These are phyloP conservation scores for Leptobrachium leishanense DNA, from an alignment of 2,113 vertebrate genomes.

Conservation along the genomic window DNA sequence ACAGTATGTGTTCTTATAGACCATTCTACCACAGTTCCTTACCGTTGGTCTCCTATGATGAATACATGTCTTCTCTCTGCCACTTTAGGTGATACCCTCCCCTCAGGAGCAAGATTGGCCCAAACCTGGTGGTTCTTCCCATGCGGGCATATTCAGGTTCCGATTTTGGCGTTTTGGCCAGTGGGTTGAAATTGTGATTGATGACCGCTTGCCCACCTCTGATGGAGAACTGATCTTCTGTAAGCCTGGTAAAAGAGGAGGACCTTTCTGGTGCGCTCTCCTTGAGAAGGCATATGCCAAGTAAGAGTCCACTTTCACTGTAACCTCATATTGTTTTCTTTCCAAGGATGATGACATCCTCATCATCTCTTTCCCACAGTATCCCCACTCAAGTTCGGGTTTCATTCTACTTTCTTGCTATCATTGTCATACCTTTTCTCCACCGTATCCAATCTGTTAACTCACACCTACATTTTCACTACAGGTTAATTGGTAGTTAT, in stretches of 20 bases:
- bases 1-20: too few relatives aligned
- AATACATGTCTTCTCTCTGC: neutral
- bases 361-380: too few relatives aligned
- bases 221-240: conserved; percentile 76
- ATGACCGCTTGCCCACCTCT: conserved; percentile 71
- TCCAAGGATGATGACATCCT: too few relatives aligned
- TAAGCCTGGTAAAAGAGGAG: conserved; percentile 64
- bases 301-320: conserved; percentile 53
- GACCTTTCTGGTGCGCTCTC: conserved; percentile 78
- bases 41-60: too few relatives aligned
- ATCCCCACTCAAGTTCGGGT: neutral
- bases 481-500: conserved; percentile 75
- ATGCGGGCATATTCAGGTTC: conserved; percentile 78
- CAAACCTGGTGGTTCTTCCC: conserved; percentile 62
- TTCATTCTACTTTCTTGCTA: too few relatives aligned
- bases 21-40: too few relatives aligned
- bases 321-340: too few relatives aligned
- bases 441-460: too few relatives aligned
- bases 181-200: conserved; percentile 77
- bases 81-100: conserved; percentile 73
- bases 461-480: too few relatives aligned
- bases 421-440: too few relatives aligned
- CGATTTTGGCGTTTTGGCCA: conserved; percentile 75
- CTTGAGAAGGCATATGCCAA: conserved; percentile 81
- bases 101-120: conserved; percentile 77